phyloP scores from a whole-genome alignment of 2,797 vertebrate genomes.

The Acrossocheilus fasciatus region DNA sequence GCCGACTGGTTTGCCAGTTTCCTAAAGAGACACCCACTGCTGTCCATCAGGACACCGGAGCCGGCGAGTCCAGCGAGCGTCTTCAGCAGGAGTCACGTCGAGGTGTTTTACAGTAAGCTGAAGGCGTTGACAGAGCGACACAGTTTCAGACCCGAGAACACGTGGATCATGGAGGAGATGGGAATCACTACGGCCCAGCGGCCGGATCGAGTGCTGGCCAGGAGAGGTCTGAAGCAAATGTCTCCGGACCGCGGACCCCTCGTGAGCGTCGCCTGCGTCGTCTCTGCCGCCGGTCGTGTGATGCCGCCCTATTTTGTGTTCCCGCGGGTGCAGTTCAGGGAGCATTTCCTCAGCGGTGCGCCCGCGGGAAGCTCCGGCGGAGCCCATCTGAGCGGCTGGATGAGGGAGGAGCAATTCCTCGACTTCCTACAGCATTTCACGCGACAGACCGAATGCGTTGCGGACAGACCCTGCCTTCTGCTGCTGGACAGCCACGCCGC shows the following conservation, averaged over 20 bases:
- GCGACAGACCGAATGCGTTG: neutral
- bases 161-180: constrained; percentile 22
- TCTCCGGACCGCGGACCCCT: neutral
- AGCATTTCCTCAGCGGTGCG: constrained; percentile 15
- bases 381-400: constrained; percentile 21
- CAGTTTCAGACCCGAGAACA: neutral
- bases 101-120: constrained; percentile 17
- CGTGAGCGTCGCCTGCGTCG: neutral
- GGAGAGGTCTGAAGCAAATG: neutral
- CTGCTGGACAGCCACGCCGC: constrained; percentile 3
- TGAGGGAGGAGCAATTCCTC: constrained; percentile 29
- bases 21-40: constrained; percentile 8
- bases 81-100: neutral
- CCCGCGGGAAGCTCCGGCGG: neutral
- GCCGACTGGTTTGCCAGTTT: constrained; percentile 22
- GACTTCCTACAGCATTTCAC: neutral
- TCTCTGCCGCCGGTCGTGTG: neutral
- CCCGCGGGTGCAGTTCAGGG: constrained; percentile 22
- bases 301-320: constrained; percentile 31
- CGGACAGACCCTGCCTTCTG: constrained; percentile 8
- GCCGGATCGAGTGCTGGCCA: neutral
- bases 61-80: neutral
- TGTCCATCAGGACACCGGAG: neutral
- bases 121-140: neutral
- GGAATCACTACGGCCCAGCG: constrained; percentile 7